A percentile compares a stretch with the other conserved stretches of the same genome.
phyloP scores from a whole-genome alignment of 1,140 invertebrate genomes.

The Eumeta japonica region DNA sequence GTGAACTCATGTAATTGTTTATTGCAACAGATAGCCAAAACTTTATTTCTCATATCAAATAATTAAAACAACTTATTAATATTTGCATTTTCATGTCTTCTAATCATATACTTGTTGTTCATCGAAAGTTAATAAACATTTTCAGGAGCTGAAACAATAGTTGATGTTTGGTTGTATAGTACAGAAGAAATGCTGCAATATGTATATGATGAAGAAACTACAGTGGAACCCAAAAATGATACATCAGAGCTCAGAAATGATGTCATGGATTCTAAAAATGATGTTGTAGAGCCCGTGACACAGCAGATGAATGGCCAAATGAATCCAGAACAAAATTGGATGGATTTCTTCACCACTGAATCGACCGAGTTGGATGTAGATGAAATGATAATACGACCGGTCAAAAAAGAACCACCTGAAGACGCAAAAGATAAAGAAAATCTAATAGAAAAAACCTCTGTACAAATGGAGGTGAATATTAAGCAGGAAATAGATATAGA shows the following conservation, averaged over 20 bases:
- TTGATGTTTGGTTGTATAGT: slow-evolving; percentile 68
- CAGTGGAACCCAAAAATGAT: not conserved
- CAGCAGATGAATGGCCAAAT: slow-evolving; percentile 5
- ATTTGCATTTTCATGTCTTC: too few species aligned
- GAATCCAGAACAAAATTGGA: slow-evolving; percentile 31
- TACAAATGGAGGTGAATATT: slow-evolving; percentile 5
- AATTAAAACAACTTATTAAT: too few species aligned
- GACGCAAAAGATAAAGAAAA: slow-evolving; percentile 6
- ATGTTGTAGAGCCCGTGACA: slow-evolving; percentile 1
- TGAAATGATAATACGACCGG: slow-evolving; percentile 41
- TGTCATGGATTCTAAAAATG: not conserved
- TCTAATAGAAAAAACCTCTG: not conserved
- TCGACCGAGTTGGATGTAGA: slow-evolving; percentile 37
- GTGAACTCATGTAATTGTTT: too few species aligned
- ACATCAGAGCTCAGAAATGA: not conserved
- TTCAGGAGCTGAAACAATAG: slow-evolving; percentile 73
- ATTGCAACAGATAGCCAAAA: too few species aligned
- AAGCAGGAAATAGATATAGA: slow-evolving; percentile 8
- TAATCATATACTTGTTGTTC: too few species aligned
- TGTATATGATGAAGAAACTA: slow-evolving; percentile 25
- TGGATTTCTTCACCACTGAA: slow-evolving; percentile 40
- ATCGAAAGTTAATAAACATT: too few species aligned
- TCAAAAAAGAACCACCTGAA: slow-evolving; percentile 14
- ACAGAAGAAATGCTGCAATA: slow-evolving; percentile 45
- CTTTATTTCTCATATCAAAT: too few species aligned